Conservation (phyloP, 1,140 invertebrate genomes). For the Gerris buenoi region DNA sequence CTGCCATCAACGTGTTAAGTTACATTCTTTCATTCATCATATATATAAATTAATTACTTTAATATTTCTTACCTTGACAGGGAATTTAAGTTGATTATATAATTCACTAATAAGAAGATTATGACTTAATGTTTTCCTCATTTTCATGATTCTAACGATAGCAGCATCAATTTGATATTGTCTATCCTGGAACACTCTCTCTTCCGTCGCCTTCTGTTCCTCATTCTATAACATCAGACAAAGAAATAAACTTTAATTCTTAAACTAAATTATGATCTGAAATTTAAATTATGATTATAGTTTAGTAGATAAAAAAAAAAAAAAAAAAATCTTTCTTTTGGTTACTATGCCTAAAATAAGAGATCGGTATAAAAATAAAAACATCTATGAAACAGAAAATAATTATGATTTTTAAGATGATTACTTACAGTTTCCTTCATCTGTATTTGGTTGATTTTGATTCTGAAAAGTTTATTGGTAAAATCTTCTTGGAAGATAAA, state of each 20-base stretch:
- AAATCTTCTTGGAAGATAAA: slow-evolving; percentile 89
- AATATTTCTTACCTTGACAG: slow-evolving; percentile 89
- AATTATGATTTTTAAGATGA: no score
- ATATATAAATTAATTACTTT: no score
- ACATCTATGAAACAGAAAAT: no score
- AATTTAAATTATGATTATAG: no score
- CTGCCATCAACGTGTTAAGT: no score
- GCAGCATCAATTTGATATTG: slow-evolving; percentile 99
- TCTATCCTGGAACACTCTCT: slow-evolving; percentile 94
- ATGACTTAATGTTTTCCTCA: slow-evolving; percentile 88
- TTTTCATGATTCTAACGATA: slow-evolving; percentile 99
- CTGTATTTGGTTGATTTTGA: slow-evolving; percentile 99
- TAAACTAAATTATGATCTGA: no score
- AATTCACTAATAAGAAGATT: slow-evolving; percentile 93
- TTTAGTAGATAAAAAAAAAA: no score
- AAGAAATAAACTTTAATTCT: no score
- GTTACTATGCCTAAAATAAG: no score
- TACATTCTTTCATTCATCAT: no score
- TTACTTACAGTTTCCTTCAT: slow-evolving; percentile 92
- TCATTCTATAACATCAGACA: slow-evolving; percentile 79
- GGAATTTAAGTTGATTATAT: slow-evolving; percentile 95
- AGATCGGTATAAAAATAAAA: no score
- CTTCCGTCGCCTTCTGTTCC: slow-evolving; percentile 94
- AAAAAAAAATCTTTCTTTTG: no score
- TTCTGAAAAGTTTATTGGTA: slow-evolving; percentile 89